A percentile compares a stretch with the other conserved stretches of the same genome.
Conservation (phyloP, 2,888 invertebrate genomes). For the Notodonta dromedarius region DNA sequence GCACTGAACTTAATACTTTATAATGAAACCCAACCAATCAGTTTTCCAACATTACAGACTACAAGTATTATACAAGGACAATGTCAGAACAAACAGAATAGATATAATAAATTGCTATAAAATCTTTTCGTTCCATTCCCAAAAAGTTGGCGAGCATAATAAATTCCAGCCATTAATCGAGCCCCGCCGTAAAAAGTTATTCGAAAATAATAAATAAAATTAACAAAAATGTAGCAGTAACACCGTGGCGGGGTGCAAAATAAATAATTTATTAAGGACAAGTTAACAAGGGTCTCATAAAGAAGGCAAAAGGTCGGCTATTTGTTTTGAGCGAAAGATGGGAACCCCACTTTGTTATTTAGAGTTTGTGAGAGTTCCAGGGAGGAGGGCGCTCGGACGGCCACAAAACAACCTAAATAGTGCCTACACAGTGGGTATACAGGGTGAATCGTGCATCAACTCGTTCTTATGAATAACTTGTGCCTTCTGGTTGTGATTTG, state of each 20-base stretch:
- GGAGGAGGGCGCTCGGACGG: slow-evolving; percentile 47
- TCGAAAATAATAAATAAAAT: slow-evolving; percentile 72
- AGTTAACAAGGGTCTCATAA: slow-evolving; percentile 84
- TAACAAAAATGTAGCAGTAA: slow-evolving; percentile 64
- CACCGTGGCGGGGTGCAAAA: slow-evolving; percentile 64
- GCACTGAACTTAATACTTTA: slow-evolving; percentile 2
- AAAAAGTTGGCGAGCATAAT: slow-evolving; percentile 44
- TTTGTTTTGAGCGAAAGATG: slow-evolving; percentile 79
- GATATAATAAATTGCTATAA: slow-evolving; percentile 24
- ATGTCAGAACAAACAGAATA: slow-evolving; percentile 29
- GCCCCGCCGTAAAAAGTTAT: slow-evolving; percentile 53
- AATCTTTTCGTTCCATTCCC: slow-evolving; percentile 35
- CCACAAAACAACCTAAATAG: slow-evolving; percentile 59
- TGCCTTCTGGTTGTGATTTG: slow-evolving; percentile 27
- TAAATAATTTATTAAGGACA: slow-evolving; percentile 83
- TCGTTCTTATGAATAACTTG: slow-evolving; percentile 28
- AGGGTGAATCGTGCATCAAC: slow-evolving; percentile 27
- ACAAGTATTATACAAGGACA: slow-evolving; percentile 9
- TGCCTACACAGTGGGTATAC: slow-evolving; percentile 26
- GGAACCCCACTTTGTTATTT: slow-evolving; percentile 78
- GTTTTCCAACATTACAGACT: neutral
- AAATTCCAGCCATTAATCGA: slow-evolving; percentile 49
- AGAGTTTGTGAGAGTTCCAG: slow-evolving; percentile 68
- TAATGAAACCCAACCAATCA: neutral
- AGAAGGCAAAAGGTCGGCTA: slow-evolving; percentile 83